A percentile compares a stretch with the other conserved stretches of the same genome.
Evolutionary conservation across 1,140 invertebrate genomes (phyloP).

Genomic region (Mesaphorura yosii): DNA sequence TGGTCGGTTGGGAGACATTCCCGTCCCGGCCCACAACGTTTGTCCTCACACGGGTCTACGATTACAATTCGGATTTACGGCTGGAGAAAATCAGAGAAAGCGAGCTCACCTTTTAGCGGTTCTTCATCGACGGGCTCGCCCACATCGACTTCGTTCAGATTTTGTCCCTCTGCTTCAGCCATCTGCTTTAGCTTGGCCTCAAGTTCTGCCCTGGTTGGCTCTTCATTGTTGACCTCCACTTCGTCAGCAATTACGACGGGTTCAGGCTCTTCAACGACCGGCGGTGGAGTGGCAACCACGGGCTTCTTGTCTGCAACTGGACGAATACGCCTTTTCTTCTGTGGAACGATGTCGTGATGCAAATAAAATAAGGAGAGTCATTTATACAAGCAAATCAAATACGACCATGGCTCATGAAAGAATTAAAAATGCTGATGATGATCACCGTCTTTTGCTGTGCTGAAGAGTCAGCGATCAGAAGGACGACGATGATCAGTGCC

Average conservation of each 20-base stretch:
- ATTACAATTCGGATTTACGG: background rate
- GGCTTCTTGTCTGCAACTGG: too few relatives aligned
- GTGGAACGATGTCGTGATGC: too few relatives aligned
- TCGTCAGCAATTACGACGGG: background rate
- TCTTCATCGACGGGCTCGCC: background rate
- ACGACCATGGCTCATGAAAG: too few relatives aligned
- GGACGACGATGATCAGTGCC: too few relatives aligned
- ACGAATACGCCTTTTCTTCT: too few relatives aligned
- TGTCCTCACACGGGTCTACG: slow-evolving; percentile 65
- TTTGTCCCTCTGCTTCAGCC: background rate
- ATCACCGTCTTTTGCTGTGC: too few relatives aligned
- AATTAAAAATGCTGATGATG: too few relatives aligned
- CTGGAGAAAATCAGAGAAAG: background rate
- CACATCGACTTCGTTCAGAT: background rate
- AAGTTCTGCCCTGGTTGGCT: background rate
- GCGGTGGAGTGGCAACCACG: too few relatives aligned
- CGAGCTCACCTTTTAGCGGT: background rate
- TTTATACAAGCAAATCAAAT: too few relatives aligned
- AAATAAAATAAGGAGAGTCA: too few relatives aligned
- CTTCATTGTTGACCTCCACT: background rate
- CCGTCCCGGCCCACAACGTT: slow-evolving; percentile 78
- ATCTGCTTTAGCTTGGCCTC: background rate
- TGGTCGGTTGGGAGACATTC: slow-evolving; percentile 64
- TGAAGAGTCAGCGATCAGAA: too few relatives aligned
- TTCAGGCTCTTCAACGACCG: too few relatives aligned